Evolutionary conservation across 1,140 invertebrate species (phyloP).

Genomic region (Euglossa dilemma): DNA sequence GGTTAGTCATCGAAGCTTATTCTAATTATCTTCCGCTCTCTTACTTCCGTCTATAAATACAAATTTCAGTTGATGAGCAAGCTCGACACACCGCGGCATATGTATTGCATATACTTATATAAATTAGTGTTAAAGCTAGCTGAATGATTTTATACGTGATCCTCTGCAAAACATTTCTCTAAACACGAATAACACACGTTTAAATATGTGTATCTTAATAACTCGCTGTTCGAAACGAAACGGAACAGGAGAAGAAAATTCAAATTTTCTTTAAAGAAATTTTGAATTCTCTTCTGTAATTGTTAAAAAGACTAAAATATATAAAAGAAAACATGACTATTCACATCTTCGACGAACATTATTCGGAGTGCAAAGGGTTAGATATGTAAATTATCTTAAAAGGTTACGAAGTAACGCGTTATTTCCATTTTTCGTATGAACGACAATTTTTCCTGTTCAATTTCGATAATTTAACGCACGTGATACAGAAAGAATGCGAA

Average conservation of each 20-base stretch:
- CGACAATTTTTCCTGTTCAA: not conserved
- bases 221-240: not conserved
- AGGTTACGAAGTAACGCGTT: not conserved
- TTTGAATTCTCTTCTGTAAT: not conserved
- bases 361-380: no score
- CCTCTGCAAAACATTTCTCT: not conserved
- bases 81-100: not conserved
- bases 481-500: not conserved
- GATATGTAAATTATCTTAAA: not conserved
- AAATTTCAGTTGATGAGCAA: conserved; percentile 39
- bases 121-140: not conserved
- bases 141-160: not conserved
- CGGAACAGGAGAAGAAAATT: not conserved
- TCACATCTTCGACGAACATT: no score
- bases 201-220: not conserved
- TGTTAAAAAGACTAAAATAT: no score
- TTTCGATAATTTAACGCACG: not conserved
- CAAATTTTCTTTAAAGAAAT: not conserved
- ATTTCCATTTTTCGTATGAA: not conserved
- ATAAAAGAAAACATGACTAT: no score
- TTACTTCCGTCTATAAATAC: conserved; percentile 45
- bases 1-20: conserved; percentile 35
- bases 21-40: conserved; percentile 31
- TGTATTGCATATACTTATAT: not conserved
- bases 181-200: not conserved